phyloP scores from a whole-genome alignment of 1,140 invertebrate species.

The Pseudoatta argentina region DNA sequence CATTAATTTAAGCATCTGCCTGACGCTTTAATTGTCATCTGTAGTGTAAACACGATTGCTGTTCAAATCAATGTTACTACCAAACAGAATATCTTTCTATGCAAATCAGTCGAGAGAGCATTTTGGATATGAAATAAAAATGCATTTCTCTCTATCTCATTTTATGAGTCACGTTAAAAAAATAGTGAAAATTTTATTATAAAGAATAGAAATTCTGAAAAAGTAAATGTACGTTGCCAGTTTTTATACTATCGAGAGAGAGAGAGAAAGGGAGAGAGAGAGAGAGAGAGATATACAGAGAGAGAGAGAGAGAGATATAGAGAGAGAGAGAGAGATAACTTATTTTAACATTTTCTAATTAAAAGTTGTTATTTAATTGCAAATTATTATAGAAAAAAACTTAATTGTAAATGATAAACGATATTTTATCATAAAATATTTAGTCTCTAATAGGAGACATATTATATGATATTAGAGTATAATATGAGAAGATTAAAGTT shows the following conservation, averaged over 20 bases:
- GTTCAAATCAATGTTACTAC: constrained; percentile 1
- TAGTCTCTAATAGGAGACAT: not conserved
- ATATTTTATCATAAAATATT: constrained; percentile 4
- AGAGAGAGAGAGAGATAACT: not conserved
- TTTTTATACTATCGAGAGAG: not conserved
- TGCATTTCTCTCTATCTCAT: not conserved
- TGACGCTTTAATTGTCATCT: not conserved
- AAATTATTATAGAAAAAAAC: not conserved
- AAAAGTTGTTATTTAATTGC: not conserved
- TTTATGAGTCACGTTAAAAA: not conserved
- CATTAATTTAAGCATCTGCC: not conserved
- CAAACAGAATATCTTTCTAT: not conserved
- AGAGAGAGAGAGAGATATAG: not conserved
- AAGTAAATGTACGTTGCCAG: not conserved
- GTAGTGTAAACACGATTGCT: not conserved
- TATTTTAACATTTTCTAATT: not conserved
- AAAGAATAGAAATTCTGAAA: not conserved
- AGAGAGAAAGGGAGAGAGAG: not conserved
- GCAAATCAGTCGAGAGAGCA: not conserved
- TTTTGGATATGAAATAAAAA: constrained; percentile 2
- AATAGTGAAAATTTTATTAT: not conserved
- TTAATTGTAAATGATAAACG: not conserved
- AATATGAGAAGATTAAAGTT: not conserved
- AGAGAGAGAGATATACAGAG: too few relatives aligned
- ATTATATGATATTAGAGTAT: not conserved